phyloP scores from a whole-genome alignment of 2,113 vertebrate species.

The Apodemus sylvaticus region DNA sequence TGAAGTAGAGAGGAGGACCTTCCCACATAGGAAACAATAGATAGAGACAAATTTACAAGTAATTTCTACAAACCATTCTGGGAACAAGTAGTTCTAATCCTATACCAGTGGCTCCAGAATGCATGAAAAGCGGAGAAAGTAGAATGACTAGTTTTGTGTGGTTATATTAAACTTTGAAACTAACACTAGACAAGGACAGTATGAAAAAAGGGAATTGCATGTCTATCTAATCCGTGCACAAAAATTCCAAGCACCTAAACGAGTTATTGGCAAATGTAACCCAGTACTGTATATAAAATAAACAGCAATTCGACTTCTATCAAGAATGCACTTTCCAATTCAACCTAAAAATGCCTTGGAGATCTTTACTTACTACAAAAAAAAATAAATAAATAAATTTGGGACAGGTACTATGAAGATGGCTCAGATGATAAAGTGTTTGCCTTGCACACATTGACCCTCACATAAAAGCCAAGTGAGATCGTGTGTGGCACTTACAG shows the following conservation, averaged over 20 bases:
- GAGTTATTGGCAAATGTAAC: constrained; percentile 13
- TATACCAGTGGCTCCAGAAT: neutral
- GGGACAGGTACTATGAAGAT: neutral
- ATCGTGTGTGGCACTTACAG: no score
- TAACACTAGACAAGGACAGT: neutral
- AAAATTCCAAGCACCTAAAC: constrained; percentile 25
- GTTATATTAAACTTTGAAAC: constrained; percentile 22
- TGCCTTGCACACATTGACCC: neutral
- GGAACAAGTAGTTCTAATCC: neutral
- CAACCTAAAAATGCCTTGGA: neutral
- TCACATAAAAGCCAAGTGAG: neutral
- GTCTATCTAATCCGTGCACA: neutral
- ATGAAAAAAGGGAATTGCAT: neutral
- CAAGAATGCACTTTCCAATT: constrained; percentile 29
- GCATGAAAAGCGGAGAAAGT: neutral
- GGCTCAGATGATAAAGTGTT: neutral
- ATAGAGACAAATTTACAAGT: neutral
- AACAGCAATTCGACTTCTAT: neutral
- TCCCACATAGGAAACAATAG: neutral
- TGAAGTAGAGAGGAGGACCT: constrained; percentile 3
- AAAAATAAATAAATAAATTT: neutral
- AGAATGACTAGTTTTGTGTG: neutral
- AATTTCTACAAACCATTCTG: constrained; percentile 27
- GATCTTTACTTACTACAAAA: neutral
- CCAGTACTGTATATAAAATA: neutral